These are phyloP conservation scores for Noctilio leporinus DNA, from an alignment of 2,113 vertebrate species.

Conservation along the genomic window DNA sequence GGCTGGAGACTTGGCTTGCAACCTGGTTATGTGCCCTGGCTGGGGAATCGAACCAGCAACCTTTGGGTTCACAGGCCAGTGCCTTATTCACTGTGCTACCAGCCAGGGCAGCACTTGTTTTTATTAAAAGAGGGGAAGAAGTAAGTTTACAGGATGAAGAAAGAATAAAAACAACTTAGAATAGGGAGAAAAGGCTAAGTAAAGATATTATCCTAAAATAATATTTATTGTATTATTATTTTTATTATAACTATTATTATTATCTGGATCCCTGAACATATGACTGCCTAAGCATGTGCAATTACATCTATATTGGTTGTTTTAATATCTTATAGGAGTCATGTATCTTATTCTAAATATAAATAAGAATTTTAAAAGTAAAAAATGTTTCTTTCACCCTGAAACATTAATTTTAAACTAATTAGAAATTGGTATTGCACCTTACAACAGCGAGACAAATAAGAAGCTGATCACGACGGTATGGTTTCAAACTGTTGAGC, in stretches of 20 bases:
- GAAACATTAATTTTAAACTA: constrained; percentile 32
- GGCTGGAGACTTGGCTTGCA: too few relatives aligned
- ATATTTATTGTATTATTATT: not conserved
- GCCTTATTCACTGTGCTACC: too few relatives aligned
- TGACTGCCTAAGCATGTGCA: not conserved
- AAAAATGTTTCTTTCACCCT: constrained; percentile 32
- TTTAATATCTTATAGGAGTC: not conserved
- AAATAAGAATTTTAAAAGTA: constrained; percentile 8
- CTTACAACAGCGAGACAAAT: not conserved
- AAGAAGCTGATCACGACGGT: not conserved
- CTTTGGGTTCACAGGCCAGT: too few relatives aligned
- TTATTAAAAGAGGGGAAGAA: constrained; percentile 3
- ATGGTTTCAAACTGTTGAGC: not conserved
- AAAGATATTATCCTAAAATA: not conserved
- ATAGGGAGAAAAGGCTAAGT: not conserved
- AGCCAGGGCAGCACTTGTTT: constrained; percentile 3
- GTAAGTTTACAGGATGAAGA: not conserved
- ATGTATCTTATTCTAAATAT: constrained; percentile 6
- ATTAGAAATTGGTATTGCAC: not conserved
- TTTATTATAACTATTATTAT: not conserved
- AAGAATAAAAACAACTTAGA: not conserved
- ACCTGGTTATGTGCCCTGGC: too few relatives aligned
- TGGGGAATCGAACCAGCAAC: too few relatives aligned
- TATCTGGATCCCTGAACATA: not conserved
- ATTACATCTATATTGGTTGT: not conserved